A percentile compares a stretch with the other conserved stretches of the same genome.
phyloP scores from a whole-genome alignment of 2,888 invertebrate species.

The Scaptomyza caliginosa region DNA sequence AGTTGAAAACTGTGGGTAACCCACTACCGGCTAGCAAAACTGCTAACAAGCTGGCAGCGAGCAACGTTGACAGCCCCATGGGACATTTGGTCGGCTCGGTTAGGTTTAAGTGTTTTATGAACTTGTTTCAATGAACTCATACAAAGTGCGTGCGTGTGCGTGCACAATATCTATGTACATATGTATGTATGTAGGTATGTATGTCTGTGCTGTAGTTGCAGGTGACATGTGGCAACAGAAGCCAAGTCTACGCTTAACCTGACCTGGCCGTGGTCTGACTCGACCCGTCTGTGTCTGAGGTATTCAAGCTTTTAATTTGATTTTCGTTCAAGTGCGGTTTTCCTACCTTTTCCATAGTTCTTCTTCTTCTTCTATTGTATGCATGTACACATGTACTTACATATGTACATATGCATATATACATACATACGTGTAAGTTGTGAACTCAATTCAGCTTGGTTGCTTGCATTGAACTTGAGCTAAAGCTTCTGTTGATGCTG shows the following conservation, averaged over 20 bases:
- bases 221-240: constrained; percentile 65
- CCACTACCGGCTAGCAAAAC: constrained; percentile 36
- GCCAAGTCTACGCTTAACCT: constrained; percentile 56
- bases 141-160: constrained; percentile 59
- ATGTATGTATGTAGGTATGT: neutral
- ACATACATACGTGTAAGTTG: constrained; percentile 13
- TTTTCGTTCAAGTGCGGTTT: constrained; percentile 81
- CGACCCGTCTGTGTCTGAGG: constrained; percentile 61
- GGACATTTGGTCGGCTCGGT: constrained; percentile 67
- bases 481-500: neutral
- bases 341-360: constrained; percentile 19
- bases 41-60: constrained; percentile 70
- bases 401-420: constrained; percentile 5
- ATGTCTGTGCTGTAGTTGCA: constrained; percentile 25
- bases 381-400: neutral
- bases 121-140: constrained; percentile 79
- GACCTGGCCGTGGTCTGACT: constrained; percentile 38
- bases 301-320: constrained; percentile 80
- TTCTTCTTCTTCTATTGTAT: neutral
- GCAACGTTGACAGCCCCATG: constrained; percentile 59
- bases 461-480: constrained; percentile 42
- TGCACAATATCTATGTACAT: constrained; percentile 1
- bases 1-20: neutral
- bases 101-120: constrained; percentile 82
- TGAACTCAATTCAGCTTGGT: constrained; percentile 49